These are phyloP conservation scores for Drosophila kurseongensis DNA, from an alignment of 1,140 invertebrate genomes.

Conservation along the genomic window DNA sequence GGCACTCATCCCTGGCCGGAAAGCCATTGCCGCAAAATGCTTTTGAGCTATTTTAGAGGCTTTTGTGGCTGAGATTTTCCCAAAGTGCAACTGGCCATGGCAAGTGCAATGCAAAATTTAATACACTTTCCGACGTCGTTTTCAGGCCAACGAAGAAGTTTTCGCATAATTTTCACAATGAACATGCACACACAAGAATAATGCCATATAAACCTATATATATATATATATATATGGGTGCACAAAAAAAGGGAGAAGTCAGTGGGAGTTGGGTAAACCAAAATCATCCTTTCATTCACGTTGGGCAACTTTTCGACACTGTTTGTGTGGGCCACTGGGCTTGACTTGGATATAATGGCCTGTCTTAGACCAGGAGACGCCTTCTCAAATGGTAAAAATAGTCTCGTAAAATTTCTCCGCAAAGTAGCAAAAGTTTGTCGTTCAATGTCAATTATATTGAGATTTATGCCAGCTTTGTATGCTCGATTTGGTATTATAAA, in stretches of 20 bases:
- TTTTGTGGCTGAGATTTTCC: constrained; percentile 30
- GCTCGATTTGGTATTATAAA: constrained; percentile 46
- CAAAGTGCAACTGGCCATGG: constrained; percentile 39
- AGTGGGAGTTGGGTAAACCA: constrained; percentile 1
- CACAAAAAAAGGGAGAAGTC: constrained; percentile 1
- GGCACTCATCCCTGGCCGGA: constrained; percentile 14
- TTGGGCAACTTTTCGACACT: constrained; percentile 37
- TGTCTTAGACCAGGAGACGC: constrained; percentile 28
- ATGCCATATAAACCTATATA: not conserved
- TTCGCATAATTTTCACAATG: constrained; percentile 65
- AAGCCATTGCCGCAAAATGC: constrained; percentile 50
- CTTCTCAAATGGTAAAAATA: constrained; percentile 48
- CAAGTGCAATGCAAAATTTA: constrained; percentile 54
- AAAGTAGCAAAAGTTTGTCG: constrained; percentile 58
- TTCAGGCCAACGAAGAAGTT: constrained; percentile 49
- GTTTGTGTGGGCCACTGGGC: constrained; percentile 18
- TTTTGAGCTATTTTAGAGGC: constrained; percentile 43
- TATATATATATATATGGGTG: not conserved
- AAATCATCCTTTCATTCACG: constrained; percentile 24
- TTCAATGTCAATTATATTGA: constrained; percentile 62
- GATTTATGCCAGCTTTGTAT: constrained; percentile 54
- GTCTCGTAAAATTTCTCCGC: constrained; percentile 32
- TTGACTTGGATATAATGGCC: constrained; percentile 46
- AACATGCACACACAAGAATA: constrained; percentile 15
- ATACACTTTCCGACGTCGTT: constrained; percentile 42